Percentiles rank a stretch among this genome's conserved stretches.
Conservation (phyloP, 2,888 invertebrate species). For the Scaptomyza flava region DNA sequence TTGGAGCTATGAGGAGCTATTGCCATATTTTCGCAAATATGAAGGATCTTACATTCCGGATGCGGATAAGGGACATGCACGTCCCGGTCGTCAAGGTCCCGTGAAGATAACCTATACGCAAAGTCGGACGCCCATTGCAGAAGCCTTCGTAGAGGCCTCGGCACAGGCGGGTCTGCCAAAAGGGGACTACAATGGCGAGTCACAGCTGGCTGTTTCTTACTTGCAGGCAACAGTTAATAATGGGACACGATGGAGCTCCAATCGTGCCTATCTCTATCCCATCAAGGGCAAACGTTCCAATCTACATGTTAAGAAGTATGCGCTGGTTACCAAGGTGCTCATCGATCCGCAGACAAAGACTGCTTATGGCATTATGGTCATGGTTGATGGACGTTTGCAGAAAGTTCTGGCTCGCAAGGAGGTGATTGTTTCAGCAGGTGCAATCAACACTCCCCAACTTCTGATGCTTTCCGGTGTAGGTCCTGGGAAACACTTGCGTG, state of each 20-base stretch:
- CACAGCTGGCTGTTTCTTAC: constrained; percentile 87
- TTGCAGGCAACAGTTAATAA: constrained; percentile 87
- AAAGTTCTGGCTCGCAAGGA: constrained; percentile 87
- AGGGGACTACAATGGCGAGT: constrained; percentile 88
- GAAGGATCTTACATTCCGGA: constrained; percentile 88
- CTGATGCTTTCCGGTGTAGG: constrained; percentile 92
- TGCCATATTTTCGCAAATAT: constrained; percentile 91
- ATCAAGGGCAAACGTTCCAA: constrained; percentile 85
- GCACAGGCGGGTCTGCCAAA: constrained; percentile 87
- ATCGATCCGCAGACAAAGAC: constrained; percentile 85
- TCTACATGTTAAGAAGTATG: constrained; percentile 86
- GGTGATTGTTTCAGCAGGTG: constrained; percentile 90
- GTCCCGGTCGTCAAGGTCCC: constrained; percentile 85
- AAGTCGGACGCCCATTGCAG: constrained; percentile 86
- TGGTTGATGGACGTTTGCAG: constrained; percentile 81
- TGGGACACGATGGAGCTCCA: constrained; percentile 86
- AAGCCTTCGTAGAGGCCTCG: constrained; percentile 88
- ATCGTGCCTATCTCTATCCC: constrained; percentile 87
- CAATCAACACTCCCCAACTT: constrained; percentile 92
- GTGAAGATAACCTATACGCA: constrained; percentile 86
- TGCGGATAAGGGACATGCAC: constrained; percentile 84
- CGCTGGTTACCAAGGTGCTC: constrained; percentile 86
- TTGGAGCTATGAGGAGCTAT: constrained; percentile 89
- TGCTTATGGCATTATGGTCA: constrained; percentile 86
- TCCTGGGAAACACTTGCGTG: constrained; percentile 86